Evolutionary conservation across 2,888 invertebrate genomes (phyloP), one percentile per base, ranked within the genome.

Genomic region (Nebria brevicollis): DNA sequence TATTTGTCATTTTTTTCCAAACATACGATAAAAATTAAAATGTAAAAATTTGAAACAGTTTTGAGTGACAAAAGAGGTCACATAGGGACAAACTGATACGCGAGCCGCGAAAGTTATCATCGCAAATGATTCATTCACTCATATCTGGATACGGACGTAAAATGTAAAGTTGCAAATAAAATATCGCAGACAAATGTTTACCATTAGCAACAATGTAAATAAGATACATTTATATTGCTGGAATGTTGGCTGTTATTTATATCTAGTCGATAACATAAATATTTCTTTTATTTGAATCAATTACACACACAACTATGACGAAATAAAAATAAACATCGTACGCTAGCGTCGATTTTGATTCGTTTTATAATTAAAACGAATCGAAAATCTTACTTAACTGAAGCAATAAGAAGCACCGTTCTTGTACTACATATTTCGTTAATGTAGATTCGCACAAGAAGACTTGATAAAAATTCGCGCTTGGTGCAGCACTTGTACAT

Each of bases 51-150:
- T 54, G 8, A 70, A 7, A 15, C 77, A 41, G 13, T 25, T 75
- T 15, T 43, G n/a, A 6, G 41, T 11, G 6, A 4, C 70, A 25
- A 70, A 13, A 2, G 26, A 25, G 42, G 65, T 15, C 54, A 54
- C 15, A 43, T 8, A 42, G 74, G 74, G 75, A 11, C 54, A 77
- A 77, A 77, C 72, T 72, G 72, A 77, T 70, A 77, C 26, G 70
- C 72, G 70, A 77, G 66, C 77, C 77, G 64, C 77, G 70, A 77
- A 73, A 70, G 25, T 77, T 72, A 72, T 10, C 77, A 77, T 20
- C 20, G 20, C 72, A n/a, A 42, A 68, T 68, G 68, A 68, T 68
- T 68, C 68, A 68, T 68, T 68, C 68, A 7, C 2, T 54, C 54
- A 54, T 54, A 54, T 54, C 54, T 54, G 13, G 1, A 54, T 54